These are phyloP conservation scores for Cenopis cana DNA, from an alignment of 2,888 invertebrate species.

Conservation along the genomic window DNA sequence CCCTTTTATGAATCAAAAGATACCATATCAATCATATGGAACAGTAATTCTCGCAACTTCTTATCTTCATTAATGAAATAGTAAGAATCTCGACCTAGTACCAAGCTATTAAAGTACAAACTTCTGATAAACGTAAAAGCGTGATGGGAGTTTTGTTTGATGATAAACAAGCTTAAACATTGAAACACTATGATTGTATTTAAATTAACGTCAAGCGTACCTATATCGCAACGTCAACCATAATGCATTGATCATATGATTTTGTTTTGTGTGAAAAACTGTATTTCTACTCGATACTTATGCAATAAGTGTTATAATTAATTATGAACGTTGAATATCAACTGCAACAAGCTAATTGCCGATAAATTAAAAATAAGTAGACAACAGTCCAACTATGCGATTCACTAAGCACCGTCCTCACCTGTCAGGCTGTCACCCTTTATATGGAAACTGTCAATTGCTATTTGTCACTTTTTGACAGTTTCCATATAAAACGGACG, in stretches of 20 bases:
- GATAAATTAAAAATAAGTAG: neutral
- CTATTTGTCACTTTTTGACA: too few species aligned
- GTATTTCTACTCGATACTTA: constrained; percentile 3
- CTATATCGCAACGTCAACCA: constrained; percentile 5
- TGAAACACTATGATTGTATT: neutral
- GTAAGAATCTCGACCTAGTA: neutral
- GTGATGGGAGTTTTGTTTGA: too few species aligned
- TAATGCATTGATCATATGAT: constrained; percentile 1
- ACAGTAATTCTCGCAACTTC: neutral
- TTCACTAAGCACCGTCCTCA: too few species aligned
- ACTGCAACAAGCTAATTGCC: constrained; percentile 14
- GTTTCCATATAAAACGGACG: too few species aligned
- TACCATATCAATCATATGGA: constrained; percentile 15
- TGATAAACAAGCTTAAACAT: neutral
- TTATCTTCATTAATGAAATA: neutral
- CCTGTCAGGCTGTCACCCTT: too few species aligned
- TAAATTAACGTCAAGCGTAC: neutral
- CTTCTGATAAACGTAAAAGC: neutral
- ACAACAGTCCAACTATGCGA: too few species aligned
- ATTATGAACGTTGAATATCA: constrained; percentile 29
- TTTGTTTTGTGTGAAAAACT: neutral
- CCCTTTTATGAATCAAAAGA: neutral
- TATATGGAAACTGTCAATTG: too few species aligned
- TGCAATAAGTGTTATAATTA: constrained; percentile 29
- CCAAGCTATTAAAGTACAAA: neutral